phyloP scores from a whole-genome alignment of 2,888 invertebrate genomes.

The Nomada ruficornis region DNA sequence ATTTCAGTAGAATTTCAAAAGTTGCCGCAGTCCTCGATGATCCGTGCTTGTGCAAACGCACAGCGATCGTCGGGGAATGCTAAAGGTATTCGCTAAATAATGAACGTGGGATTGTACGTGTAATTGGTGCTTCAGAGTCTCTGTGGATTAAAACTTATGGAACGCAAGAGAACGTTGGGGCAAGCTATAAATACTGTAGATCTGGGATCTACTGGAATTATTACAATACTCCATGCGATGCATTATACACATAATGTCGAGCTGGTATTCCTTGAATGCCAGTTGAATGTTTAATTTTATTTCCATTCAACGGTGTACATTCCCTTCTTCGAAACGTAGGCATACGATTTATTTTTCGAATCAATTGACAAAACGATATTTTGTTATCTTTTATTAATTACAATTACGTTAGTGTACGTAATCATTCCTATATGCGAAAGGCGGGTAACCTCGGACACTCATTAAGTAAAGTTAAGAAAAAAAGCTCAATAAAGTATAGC shows the following conservation, averaged over 20 bases:
- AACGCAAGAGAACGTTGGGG: neutral
- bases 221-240: neutral
- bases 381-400: too few species aligned
- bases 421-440: too few species aligned
- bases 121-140: too few species aligned
- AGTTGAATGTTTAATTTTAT: too few species aligned
- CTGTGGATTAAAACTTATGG: slow-evolving; percentile 1
- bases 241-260: neutral
- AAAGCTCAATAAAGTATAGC: too few species aligned
- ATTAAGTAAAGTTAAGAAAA: too few species aligned
- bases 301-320: too few species aligned
- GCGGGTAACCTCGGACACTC: too few species aligned
- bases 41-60: neutral
- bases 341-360: too few species aligned
- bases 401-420: too few species aligned
- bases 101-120: slow-evolving; percentile 11
- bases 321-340: too few species aligned
- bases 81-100: slow-evolving; percentile 42
- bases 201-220: neutral
- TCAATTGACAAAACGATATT: too few species aligned
- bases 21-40: neutral
- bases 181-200: neutral
- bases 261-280: neutral
- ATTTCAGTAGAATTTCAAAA: neutral
- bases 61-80: slow-evolving; percentile 5